Evolutionary conservation across 2,797 vertebrate species (phyloP), one percentile per base, ranked within the genome.

Genomic region (Lemur catta): DNA sequence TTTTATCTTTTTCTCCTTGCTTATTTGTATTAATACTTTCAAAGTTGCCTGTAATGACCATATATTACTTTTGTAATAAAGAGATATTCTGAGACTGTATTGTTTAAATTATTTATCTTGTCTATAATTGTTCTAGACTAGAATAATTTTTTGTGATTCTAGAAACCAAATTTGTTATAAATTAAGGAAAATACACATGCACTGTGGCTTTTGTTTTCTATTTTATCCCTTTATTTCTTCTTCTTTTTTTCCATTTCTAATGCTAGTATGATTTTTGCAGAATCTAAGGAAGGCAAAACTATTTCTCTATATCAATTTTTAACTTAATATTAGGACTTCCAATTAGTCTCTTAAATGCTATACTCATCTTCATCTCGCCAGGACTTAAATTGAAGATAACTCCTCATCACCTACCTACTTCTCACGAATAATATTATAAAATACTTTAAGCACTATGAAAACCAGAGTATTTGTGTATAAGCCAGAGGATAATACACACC

Each of bases 1-100:
- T 91, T 67, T 94, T 6, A 74, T 89, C 67, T 61, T 97, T 94
- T 93, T 78, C 26, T 20, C 74, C 20, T 55, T 90, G 33, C 28
- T 84, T 82, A n/a, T 82, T 80, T 93, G 15, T 80, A 26, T 57
- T 57, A 26, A 57, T 26, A 75, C 17, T 57, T 89, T 18, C 43
- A 69, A 67, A 75, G n/a, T 69, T 94, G 69, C 30, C 4, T 9
- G 57, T 91, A 79, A 69, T 89, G 28, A 71, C 84, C 41, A 72
- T 52, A 6, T 69, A 46, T 84, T 67, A 48, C 18, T 90, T 87
- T 94, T 61, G 30, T 7, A 75, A 74, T 88, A 69, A 86, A 69
- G 48, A 84, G 93, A 75, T 82, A 94, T 52, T 82, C 48, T 89
- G 50, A 78, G 7, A 7, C 41, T 75, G 20, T 57, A n/a, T 13